Percentiles rank a stretch among this genome's conserved stretches.
Evolutionary conservation across 2,797 vertebrate species (phyloP).

Genomic region (Siniperca scherzeri): DNA sequence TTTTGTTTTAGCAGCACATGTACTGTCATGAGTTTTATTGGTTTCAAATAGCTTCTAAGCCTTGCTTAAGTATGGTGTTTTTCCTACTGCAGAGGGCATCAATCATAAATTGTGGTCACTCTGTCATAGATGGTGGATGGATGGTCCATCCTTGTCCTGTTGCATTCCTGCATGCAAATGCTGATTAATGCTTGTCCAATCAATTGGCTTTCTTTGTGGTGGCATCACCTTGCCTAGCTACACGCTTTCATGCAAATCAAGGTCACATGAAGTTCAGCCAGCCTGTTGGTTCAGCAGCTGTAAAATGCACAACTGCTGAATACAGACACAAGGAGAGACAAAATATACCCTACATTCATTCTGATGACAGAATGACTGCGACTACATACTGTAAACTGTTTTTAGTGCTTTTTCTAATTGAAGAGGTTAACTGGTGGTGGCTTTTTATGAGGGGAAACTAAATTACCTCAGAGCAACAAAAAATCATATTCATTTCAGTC

Average conservation of each 20-base stretch:
- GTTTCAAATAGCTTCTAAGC: constrained; percentile 39
- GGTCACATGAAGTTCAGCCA: constrained; percentile 60
- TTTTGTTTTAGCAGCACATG: constrained; percentile 9
- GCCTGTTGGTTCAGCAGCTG: constrained; percentile 43
- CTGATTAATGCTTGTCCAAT: constrained; percentile 28
- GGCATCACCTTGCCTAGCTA: constrained; percentile 1
- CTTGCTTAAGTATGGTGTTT: constrained; percentile 18
- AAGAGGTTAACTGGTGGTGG: constrained; percentile 23
- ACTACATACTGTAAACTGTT: constrained; percentile 26
- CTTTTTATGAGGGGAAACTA: constrained; percentile 35
- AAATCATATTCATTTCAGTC: constrained; percentile 9
- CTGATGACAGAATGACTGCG: constrained; percentile 54
- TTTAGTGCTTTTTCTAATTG: constrained; percentile 41
- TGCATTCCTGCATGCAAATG: constrained; percentile 43
- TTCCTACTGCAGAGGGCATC: constrained; percentile 24
- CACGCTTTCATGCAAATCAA: constrained; percentile 38
- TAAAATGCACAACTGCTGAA: constrained; percentile 49
- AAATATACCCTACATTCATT: constrained; percentile 34
- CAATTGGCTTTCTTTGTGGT: constrained; percentile 26
- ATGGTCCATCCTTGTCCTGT: constrained; percentile 23
- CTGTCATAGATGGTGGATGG: constrained; percentile 34
- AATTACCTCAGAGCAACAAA: constrained; percentile 18
- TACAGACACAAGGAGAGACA: constrained; percentile 38
- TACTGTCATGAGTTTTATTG: constrained; percentile 22
- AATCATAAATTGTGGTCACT: constrained; percentile 49